Conservation (phyloP, 2,888 invertebrate genomes). For the Philereme transversata region DNA sequence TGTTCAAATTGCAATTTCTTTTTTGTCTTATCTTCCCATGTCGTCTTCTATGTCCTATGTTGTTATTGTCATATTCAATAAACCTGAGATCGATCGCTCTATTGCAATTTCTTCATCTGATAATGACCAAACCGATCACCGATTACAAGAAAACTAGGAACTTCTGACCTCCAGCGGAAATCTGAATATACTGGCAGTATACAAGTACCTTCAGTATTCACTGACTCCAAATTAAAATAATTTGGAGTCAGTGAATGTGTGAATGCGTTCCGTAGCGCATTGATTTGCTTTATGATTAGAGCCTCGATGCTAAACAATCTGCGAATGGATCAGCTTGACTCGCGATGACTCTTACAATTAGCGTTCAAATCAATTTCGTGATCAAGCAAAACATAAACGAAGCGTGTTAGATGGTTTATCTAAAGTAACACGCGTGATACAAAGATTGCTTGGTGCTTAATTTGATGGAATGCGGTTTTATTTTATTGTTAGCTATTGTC, state of each 20-base stretch:
- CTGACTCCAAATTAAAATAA: slow-evolving; percentile 33
- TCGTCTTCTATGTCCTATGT: too few relatives aligned
- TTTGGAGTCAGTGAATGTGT: slow-evolving; percentile 41
- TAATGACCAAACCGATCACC: too few relatives aligned
- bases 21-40: too few relatives aligned
- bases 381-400: slow-evolving; percentile 30
- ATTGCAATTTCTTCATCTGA: too few relatives aligned
- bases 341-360: slow-evolving; percentile 46
- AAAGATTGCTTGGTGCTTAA: slow-evolving; percentile 26
- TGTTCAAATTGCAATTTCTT: too few relatives aligned
- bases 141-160: too few relatives aligned
- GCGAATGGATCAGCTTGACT: slow-evolving; percentile 50
- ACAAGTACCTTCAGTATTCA: slow-evolving; percentile 19
- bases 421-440: slow-evolving; percentile 24
- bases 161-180: too few relatives aligned
- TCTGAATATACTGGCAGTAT: too few relatives aligned
- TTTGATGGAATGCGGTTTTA: slow-evolving; percentile 26
- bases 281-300: slow-evolving; percentile 57
- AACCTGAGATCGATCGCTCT: too few relatives aligned
- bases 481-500: background rate
- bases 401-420: slow-evolving; percentile 27
- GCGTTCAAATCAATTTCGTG: slow-evolving; percentile 39
- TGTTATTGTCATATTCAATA: too few relatives aligned
- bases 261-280: slow-evolving; percentile 55
- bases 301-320: slow-evolving; percentile 52